Base-by-base conservation (phyloP, 2,113 vertebrate species). In the Neolamprologus sp. region DNA sequence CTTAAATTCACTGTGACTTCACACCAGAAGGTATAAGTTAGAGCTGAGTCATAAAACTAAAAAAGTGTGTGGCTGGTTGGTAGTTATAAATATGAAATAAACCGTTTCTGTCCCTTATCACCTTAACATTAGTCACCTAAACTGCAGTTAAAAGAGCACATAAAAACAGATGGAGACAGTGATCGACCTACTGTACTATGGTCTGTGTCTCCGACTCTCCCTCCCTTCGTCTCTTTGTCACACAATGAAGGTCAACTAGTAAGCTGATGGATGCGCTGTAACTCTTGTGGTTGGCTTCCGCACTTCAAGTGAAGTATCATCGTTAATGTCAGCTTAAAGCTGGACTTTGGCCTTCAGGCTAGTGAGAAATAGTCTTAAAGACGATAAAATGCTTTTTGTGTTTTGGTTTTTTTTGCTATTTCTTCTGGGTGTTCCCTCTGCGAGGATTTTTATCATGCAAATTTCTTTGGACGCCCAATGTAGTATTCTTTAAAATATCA, bases 181-280 rank as follows among this genome's bases (percentile, higher is more conserved):
- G 37, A 82, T 84, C 31, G 53, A 17, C 40, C 47, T 57, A 53
- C 81, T 49, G 73, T 23, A 57, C 40, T 85, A 57, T 84, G 51
- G 33, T 87, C 40, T 80, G 51, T 37, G 47, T 58, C 57, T 9
- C 47, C 7, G 14, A 1, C 47, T 26, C 26, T 58, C 42, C 17
- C 7, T 82, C 54, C 37, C 81, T 80, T 16, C 26, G 35, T 84
- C 58, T 51, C 28, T 82, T 40, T 88, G 73, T 80, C 5, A 3
- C 87, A 91, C 89, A 87, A 80, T 87, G 73, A 90, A 94, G 89
- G 91, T 92, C 92, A 93, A 80, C 71, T 55, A 17, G 26, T 47
- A 68, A 58, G 85, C 37, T 88, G 87, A 87, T 90, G 81, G 28
- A 90, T 89, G 63, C 75, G 37, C 81, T 35, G 26, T 73, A 45